Base-by-base conservation (phyloP, 2,797 vertebrate genomes). In the Vespertilio murinus region DNA sequence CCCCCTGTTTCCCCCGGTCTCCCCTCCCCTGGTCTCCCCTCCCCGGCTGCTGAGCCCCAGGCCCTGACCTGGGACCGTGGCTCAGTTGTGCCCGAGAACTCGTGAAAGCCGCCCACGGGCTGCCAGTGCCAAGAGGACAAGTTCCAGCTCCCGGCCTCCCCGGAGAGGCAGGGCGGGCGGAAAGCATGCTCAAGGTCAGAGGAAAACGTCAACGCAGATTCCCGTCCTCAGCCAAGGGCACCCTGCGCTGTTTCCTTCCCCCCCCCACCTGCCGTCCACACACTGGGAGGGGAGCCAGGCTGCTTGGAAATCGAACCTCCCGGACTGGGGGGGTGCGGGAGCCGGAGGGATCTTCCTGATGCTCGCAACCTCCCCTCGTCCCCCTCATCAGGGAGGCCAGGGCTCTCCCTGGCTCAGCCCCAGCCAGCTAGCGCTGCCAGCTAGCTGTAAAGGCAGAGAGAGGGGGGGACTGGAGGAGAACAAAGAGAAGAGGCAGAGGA, bases 131-230 rank as follows among this genome's bases (percentile, higher is more conserved):
- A 56, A 40, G 77, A 71, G 54, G 45, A 83, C 74, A 64, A 47
- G 49, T 84, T 82, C 93, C 94, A 90, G 77, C 69, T 59, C 42
- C 20, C 69, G 0, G 40, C 30, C 71, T 73, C 83, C 64, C 2
- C 13, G 6, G 20, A 3, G 23, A 80, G 83, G 38, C 67, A 49
- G 65, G 78, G 74, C 54, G 0, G 23, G 67, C 17, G 3, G 64
- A 47, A 86, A 45, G 74, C 64, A 18, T 45, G 70, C 80, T 94
- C 95, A 96, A 95, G 96, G 96, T 96, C 93, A 92, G 82, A 94
- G 84, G 84, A 33, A 92, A 73, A 86, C 0, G 3, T 64, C 88
- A 16, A 16, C 0, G 30, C 16, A 33, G 22, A 79, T 59, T 81
- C 93, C 75, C 45, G 33, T 81, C 95, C 90, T 88, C 65, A 25